Conservation (phyloP, 2,797 vertebrate genomes). For the Pempheris klunzingeri region DNA sequence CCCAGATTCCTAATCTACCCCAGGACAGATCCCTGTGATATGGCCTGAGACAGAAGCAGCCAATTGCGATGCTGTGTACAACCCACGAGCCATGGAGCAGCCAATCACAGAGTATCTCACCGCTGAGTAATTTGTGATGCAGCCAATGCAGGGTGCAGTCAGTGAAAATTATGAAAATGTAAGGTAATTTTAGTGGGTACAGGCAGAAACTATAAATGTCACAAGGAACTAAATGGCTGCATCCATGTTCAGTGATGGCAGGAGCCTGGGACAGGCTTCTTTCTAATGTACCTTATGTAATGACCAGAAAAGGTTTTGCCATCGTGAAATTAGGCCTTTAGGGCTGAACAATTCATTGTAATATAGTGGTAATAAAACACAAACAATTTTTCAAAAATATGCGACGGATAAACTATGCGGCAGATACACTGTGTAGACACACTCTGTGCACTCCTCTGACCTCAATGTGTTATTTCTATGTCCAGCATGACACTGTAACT, state of each 20-base stretch:
- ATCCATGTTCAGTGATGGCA: not conserved
- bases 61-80: constrained; percentile 29
- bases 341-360: not conserved
- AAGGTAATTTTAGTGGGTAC: constrained; percentile 1
- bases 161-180: constrained; percentile 29
- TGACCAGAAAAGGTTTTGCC: not conserved
- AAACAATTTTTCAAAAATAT: too few species aligned
- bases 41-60: constrained; percentile 48
- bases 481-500: too few species aligned
- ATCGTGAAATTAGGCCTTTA: not conserved
- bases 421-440: too few species aligned
- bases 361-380: not conserved
- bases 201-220: constrained; percentile 16
- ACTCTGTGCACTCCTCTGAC: too few species aligned
- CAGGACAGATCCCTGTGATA: constrained; percentile 46
- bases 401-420: too few species aligned
- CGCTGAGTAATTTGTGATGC: constrained; percentile 22
- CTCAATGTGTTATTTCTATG: too few species aligned
- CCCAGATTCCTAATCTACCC: constrained; percentile 46
- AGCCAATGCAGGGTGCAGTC: constrained; percentile 17
- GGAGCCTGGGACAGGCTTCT: not conserved
- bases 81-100: constrained; percentile 2
- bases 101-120: constrained; percentile 23
- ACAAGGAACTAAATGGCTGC: not conserved
- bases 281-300: not conserved